These are phyloP conservation scores for Coremacera marginata DNA, from an alignment of 2,888 invertebrate species.

Conservation along the genomic window DNA sequence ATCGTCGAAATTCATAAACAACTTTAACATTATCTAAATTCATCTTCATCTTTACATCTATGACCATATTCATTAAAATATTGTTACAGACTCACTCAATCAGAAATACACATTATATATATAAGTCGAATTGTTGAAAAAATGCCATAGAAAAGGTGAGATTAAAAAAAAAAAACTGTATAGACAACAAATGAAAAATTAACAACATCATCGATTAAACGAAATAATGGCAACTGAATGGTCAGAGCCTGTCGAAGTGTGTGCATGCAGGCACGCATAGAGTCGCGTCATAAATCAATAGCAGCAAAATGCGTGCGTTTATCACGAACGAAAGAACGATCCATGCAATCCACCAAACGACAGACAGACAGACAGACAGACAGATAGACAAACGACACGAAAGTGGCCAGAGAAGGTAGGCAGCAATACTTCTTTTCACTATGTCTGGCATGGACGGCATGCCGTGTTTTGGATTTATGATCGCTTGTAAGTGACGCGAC, in stretches of 20 bases:
- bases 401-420: neutral
- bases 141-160: neutral
- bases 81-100: neutral
- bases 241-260: conserved; percentile 20
- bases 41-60: no score
- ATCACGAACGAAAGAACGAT: conserved; percentile 15
- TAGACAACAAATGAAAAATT: conserved; percentile 1
- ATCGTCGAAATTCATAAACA: no score
- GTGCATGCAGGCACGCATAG: conserved; percentile 24
- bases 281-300: conserved; percentile 23
- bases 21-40: no score
- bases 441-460: conserved; percentile 12
- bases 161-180: neutral
- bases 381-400: conserved; percentile 1
- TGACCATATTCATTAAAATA: no score
- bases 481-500: conserved; percentile 5
- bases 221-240: conserved; percentile 31
- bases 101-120: neutral
- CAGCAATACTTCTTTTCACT: neutral
- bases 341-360: neutral
- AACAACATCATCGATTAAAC: conserved; percentile 35
- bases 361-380: conserved; percentile 6
- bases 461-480: conserved; percentile 28
- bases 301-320: conserved; percentile 25
- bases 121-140: neutral